These are phyloP conservation scores for Rotaria sp. DNA, from an alignment of 2,888 invertebrate species.

Conservation along the genomic window DNA sequence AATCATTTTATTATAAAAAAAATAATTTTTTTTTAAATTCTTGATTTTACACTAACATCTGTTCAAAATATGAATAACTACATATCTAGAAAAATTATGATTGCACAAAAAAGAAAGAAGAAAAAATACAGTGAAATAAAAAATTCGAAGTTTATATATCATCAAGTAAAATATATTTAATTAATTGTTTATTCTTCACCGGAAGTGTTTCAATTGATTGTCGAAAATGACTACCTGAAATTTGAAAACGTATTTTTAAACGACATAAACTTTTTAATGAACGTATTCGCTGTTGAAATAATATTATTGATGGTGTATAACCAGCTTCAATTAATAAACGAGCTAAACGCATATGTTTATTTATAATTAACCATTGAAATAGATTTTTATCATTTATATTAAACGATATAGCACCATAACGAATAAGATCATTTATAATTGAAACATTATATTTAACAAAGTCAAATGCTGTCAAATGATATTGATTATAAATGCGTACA, in stretches of 20 bases:
- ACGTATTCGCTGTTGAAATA: background rate
- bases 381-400: background rate
- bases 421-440: background rate
- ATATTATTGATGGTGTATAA: background rate
- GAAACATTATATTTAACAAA: background rate
- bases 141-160: background rate
- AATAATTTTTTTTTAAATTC: background rate
- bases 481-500: background rate
- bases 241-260: background rate
- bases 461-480: background rate
- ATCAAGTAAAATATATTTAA: background rate
- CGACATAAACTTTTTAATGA: background rate
- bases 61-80: background rate
- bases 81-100: background rate
- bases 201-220: background rate
- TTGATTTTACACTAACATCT: background rate
- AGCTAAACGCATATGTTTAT: slow-evolving; percentile 1
- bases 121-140: background rate
- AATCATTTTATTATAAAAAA: background rate
- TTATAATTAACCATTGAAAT: background rate
- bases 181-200: background rate
- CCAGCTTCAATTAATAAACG: background rate
- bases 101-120: background rate
- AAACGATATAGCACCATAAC: background rate
- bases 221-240: background rate